Evolutionary conservation across 2,113 vertebrate species (phyloP).

Genomic region (Tetrax tetrax): DNA sequence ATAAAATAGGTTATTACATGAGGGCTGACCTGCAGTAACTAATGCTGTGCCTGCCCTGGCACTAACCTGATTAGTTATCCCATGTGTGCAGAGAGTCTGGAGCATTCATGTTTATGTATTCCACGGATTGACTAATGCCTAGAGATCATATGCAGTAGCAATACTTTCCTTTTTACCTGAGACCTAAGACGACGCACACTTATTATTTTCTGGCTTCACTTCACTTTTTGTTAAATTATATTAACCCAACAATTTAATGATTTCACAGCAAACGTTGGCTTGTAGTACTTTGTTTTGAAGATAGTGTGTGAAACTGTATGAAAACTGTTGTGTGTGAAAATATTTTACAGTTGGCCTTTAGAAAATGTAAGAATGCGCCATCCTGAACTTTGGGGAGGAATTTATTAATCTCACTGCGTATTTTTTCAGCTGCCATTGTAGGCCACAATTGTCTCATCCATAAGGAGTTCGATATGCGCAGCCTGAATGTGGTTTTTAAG

Average conservation of each 20-base stretch:
- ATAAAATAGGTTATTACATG: not conserved
- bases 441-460: not conserved
- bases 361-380: not conserved
- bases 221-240: not conserved
- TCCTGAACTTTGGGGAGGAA: not conserved
- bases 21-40: not conserved
- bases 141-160: not conserved
- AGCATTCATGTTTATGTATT: not conserved
- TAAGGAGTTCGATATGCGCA: not conserved
- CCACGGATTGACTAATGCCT: not conserved
- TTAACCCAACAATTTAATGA: not conserved
- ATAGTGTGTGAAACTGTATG: rapidly evolving
- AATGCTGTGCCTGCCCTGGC: not conserved
- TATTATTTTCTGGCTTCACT: not conserved
- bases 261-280: not conserved
- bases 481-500: not conserved
- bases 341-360: not conserved
- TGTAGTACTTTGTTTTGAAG: not conserved
- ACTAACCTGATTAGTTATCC: not conserved
- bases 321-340: not conserved
- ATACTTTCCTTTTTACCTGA: not conserved
- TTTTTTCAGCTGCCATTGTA: not conserved
- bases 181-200: not conserved
- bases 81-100: not conserved
- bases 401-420: not conserved